Conservation (phyloP, 92 coral and sea anemone genomes). For the Phymanthus crucifer region DNA sequence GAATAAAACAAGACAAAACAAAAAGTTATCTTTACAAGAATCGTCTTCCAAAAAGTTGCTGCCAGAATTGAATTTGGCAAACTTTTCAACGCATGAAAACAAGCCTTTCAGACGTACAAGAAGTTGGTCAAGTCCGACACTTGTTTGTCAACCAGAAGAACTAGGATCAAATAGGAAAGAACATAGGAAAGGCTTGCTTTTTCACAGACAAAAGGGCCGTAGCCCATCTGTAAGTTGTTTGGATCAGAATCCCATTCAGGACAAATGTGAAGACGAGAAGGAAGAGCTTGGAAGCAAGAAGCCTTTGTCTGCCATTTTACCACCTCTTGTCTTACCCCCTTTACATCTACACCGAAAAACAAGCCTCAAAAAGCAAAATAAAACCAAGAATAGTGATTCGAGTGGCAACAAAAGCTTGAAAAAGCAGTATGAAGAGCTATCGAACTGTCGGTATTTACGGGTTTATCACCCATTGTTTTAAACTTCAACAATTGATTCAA, state of each 20-base stretch:
- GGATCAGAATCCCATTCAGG: slow-evolving; percentile 4
- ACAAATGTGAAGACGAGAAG: neutral
- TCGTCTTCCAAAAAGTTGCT: slow-evolving; percentile 14
- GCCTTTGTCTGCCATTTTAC: slow-evolving; percentile 36
- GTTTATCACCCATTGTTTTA: slow-evolving; percentile 16
- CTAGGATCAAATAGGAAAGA: neutral
- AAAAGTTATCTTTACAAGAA: slow-evolving; percentile 22
- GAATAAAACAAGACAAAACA: slow-evolving; percentile 9
- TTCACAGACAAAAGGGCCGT: neutral
- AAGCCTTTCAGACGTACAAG: slow-evolving; percentile 20
- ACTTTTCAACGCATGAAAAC: slow-evolving; percentile 5
- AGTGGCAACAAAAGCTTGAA: slow-evolving; percentile 21
- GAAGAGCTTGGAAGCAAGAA: slow-evolving; percentile 11
- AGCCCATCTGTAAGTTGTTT: neutral
- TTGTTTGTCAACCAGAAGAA: neutral
- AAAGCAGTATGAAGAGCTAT: slow-evolving; percentile 37
- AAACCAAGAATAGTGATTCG: neutral
- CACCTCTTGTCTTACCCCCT: slow-evolving; percentile 39
- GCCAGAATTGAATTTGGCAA: slow-evolving; percentile 21
- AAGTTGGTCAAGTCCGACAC: slow-evolving; percentile 37
- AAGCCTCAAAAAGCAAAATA: slow-evolving; percentile 34
- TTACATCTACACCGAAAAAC: slow-evolving; percentile 25
- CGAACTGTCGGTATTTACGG: slow-evolving; percentile 39
- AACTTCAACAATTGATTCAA: neutral
- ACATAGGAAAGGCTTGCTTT: slow-evolving; percentile 12